Conservation (phyloP, 64 coral and sea anemone genomes). For the Dendronephthya gigantea region DNA sequence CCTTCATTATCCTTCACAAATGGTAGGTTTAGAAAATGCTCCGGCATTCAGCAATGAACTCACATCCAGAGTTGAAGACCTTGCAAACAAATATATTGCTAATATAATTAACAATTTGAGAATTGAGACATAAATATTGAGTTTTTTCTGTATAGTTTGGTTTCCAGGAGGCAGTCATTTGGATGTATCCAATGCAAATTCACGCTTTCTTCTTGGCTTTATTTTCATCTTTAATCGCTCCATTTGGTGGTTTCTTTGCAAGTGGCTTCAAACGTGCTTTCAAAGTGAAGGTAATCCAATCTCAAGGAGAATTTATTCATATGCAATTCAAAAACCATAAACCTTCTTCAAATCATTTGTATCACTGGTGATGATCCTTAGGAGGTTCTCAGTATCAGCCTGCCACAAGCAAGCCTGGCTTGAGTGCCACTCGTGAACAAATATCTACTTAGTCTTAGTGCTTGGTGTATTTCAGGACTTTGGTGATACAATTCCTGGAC, state of each 20-base stretch:
- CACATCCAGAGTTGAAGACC: too few species aligned
- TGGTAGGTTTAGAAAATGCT: neutral
- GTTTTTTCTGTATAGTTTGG: neutral
- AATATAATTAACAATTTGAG: too few species aligned
- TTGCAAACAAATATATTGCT: too few species aligned
- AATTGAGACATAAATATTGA: neutral
- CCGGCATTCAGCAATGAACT: too few species aligned
- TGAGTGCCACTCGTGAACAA: too few species aligned
- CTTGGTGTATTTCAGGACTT: slow-evolving; percentile 58
- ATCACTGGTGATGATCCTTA: too few species aligned
- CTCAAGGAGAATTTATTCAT: too few species aligned
- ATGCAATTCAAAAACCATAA: too few species aligned
- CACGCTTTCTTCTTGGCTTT: slow-evolving; percentile 59
- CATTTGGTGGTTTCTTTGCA: slow-evolving; percentile 93
- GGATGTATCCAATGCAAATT: slow-evolving; percentile 72
- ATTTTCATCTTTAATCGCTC: slow-evolving; percentile 79
- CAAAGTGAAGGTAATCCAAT: slow-evolving; percentile 66
- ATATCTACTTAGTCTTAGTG: too few species aligned
- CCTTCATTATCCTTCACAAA: neutral
- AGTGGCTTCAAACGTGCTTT: slow-evolving; percentile 97
- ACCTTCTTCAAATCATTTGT: too few species aligned
- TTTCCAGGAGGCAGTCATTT: neutral
- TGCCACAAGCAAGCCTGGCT: too few species aligned
- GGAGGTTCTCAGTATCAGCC: too few species aligned
- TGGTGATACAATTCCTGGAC: slow-evolving; percentile 92